These are phyloP conservation scores for Heterodera filipjevi DNA, from an alignment of 2,888 invertebrate species.

Conservation along the genomic window DNA sequence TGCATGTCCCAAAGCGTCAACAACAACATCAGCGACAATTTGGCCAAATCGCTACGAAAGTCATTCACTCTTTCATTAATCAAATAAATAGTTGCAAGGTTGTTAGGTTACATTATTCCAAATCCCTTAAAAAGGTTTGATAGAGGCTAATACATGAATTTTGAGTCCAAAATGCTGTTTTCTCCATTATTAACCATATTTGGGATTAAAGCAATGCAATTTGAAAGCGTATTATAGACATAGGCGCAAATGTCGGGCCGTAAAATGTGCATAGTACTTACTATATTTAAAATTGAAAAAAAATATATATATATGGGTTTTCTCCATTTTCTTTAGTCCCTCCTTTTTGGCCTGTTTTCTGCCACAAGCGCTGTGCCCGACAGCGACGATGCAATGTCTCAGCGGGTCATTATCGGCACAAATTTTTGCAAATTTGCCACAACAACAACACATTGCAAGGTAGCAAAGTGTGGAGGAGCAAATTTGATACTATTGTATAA, in stretches of 20 bases:
- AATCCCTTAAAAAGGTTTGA: too few species aligned
- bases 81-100: too few species aligned
- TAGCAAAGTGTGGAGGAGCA: neutral
- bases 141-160: too few species aligned
- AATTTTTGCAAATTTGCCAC: constrained; percentile 20
- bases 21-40: neutral
- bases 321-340: neutral
- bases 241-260: too few species aligned
- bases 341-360: neutral
- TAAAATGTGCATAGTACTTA: too few species aligned
- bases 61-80: neutral
- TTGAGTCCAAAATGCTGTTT: too few species aligned
- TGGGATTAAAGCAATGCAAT: too few species aligned
- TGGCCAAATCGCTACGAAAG: neutral
- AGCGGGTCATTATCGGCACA: neutral
- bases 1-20: neutral
- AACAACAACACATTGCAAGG: constrained; percentile 15
- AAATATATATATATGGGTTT: neutral
- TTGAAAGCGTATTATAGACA: too few species aligned
- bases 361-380: neutral
- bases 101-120: too few species aligned
- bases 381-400: neutral
- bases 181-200: too few species aligned
- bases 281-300: neutral
- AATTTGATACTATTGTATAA: too few species aligned